Percentiles rank a stretch among this genome's conserved stretches.
Conservation (phyloP, 2,797 vertebrate genomes). For the Molossus alvarezi region DNA sequence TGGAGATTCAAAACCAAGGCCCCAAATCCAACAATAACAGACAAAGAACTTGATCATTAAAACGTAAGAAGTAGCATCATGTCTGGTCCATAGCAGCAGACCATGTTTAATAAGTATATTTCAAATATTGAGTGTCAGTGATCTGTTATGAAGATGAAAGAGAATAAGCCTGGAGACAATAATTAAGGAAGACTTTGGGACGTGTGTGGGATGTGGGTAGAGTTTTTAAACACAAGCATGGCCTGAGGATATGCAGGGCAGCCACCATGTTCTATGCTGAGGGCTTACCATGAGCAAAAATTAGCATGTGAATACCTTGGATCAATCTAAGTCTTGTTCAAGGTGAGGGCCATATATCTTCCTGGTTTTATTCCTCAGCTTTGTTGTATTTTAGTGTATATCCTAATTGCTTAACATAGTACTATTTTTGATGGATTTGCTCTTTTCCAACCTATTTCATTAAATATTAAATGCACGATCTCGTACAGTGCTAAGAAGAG, state of each 20-base stretch:
- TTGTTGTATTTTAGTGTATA: conserved; percentile 36
- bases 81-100: not conserved
- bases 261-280: not conserved
- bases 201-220: not conserved
- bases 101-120: not conserved
- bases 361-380: not conserved
- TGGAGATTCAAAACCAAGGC: conserved; percentile 36
- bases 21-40: not conserved
- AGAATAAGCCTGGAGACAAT: not conserved
- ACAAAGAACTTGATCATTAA: not conserved
- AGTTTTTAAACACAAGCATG: not conserved
- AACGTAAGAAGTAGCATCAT: not conserved
- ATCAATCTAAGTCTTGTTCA: not conserved
- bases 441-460: conserved; percentile 71
- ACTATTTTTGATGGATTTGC: not conserved
- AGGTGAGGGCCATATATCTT: not conserved
- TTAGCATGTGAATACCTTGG: not conserved
- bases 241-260: not conserved
- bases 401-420: not conserved
- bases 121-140: not conserved
- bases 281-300: not conserved
- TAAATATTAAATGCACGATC: conserved; percentile 36
- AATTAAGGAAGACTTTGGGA: not conserved
- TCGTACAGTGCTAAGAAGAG: conserved; percentile 68
- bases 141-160: conserved; percentile 1